Conservation (phyloP, 2,888 invertebrate species). For the Podotricha telesiphe region DNA sequence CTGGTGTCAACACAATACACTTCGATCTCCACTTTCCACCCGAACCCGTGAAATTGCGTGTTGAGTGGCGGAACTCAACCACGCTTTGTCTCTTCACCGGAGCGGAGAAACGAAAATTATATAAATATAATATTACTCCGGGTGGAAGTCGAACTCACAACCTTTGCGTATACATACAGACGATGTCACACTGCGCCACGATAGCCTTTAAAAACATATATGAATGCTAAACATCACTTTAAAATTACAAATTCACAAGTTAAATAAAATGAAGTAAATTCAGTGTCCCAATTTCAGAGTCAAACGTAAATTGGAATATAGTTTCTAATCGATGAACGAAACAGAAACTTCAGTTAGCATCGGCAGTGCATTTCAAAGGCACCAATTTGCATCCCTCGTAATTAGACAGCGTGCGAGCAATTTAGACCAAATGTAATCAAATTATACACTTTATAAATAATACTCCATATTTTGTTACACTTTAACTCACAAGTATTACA, state of each 20-base stretch:
- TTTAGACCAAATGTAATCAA: slow-evolving; percentile 26
- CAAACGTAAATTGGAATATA: slow-evolving; percentile 25
- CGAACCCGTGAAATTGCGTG: too few relatives aligned
- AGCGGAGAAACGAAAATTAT: too few relatives aligned
- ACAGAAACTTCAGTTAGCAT: slow-evolving; percentile 43
- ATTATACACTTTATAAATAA: slow-evolving; percentile 12
- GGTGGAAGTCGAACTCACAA: too few relatives aligned
- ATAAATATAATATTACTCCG: too few relatives aligned
- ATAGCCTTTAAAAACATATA: too few relatives aligned
- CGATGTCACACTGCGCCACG: too few relatives aligned
- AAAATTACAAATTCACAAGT: not conserved
- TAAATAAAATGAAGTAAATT: not conserved
- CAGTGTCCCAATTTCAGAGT: slow-evolving; percentile 9
- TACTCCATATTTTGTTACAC: not conserved
- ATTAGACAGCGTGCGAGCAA: slow-evolving; percentile 56
- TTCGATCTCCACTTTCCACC: too few relatives aligned
- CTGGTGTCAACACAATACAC: too few relatives aligned
- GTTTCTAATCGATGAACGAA: slow-evolving; percentile 28
- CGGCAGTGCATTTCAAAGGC: slow-evolving; percentile 60
- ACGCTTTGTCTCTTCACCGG: too few relatives aligned
- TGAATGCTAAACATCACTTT: not conserved
- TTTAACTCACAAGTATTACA: too few relatives aligned
- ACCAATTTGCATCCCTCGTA: slow-evolving; percentile 65
- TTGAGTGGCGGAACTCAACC: too few relatives aligned
- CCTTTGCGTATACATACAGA: too few relatives aligned